Conservation (phyloP, 2,797 vertebrate genomes). For the Adelosebastes latens region DNA sequence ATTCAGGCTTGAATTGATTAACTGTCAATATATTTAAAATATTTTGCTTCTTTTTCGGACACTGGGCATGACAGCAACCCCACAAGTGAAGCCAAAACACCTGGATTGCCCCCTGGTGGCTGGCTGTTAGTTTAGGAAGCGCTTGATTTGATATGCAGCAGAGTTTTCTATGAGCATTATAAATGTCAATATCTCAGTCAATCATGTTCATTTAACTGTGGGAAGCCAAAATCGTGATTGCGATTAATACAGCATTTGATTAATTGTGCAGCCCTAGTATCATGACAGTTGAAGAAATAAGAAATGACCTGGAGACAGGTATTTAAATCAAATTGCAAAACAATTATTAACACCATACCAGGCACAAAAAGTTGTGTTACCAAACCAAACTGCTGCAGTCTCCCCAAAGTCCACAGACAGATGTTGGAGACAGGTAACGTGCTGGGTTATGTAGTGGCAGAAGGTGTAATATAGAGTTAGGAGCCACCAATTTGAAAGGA, state of each 20-base stretch:
- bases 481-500: slow-evolving; percentile 24
- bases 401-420: not conserved
- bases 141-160: too few species aligned
- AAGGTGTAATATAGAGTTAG: slow-evolving; percentile 32
- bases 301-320: too few species aligned
- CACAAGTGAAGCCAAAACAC: not conserved
- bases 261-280: too few species aligned
- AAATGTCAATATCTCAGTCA: too few species aligned
- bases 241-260: not conserved
- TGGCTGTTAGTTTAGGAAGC: too few species aligned
- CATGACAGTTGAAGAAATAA: too few species aligned
- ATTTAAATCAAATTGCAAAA: not conserved
- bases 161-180: too few species aligned
- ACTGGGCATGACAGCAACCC: not conserved
- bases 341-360: too few species aligned
- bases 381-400: not conserved
- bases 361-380: not conserved
- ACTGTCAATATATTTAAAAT: too few species aligned
- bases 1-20: too few species aligned
- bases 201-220: not conserved
- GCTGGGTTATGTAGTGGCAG: not conserved
- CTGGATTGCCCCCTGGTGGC: too few species aligned
- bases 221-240: not conserved
- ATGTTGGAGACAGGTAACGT: not conserved
- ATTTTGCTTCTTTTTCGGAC: not conserved